Evolutionary conservation across 2,888 invertebrate genomes (phyloP), one percentile per base, ranked within the genome.

Genomic region (Idaea biselata): DNA sequence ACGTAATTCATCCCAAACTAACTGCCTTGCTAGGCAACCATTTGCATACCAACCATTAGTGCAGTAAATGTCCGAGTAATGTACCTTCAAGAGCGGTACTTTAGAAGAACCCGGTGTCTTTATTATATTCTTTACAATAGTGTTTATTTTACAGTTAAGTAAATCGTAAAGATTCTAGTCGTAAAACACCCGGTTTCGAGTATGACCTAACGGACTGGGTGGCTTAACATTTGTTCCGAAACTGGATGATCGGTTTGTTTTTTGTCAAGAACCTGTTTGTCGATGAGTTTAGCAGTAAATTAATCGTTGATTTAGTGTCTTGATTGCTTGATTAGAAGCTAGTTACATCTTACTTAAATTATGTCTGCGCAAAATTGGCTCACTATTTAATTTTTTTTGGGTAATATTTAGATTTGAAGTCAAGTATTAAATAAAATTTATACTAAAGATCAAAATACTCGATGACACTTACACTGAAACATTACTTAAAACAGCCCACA

Each of bases 81-180:
- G 61, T 70, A 63, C 69, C 63, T 5, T 18, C 65, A 63, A 59
- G 62, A 63, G n/a, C 53, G 59, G 58, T 32, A 57, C 66, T 69
- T 71, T 67, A 18, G 65, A 68, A 65, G 58, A 53, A 56, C 32
- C 60, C 33, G 62, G 63, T 63, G 62, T 62, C 58, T 66, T 69
- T 68, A 68, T 69, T 65, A 67, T 68, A 67, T 59, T 60, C 58
- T 66, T 53, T 55, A 67, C 68, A 65, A 67, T 63, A 67, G 58
- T 44, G 63, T 65, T 64, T 70, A 66, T 68, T 67, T 71, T 65
- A 73, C 73, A 66, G 73, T 70, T 73, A 69, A 67, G 68, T 44
- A 63, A 65, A 68, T 59, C 8, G 57, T 57, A 32, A 58, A 63
- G 61, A 69, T 63, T 58, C 55, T 63, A 59, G 60, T 60, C 54